phyloP scores from a whole-genome alignment of 2,797 vertebrate genomes.

The Bufotes viridis region DNA sequence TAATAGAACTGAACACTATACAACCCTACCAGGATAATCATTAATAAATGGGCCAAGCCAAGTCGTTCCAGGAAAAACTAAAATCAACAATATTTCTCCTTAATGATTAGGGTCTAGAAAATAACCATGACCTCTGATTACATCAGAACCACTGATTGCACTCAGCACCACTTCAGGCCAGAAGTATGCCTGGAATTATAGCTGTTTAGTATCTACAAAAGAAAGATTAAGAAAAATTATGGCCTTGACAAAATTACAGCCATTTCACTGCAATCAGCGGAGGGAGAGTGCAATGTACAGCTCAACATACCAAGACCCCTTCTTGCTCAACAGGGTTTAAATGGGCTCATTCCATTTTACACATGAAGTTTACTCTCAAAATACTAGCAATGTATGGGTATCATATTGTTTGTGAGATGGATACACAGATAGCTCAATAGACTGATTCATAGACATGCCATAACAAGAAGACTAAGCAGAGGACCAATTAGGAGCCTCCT shows the following conservation, averaged over 20 bases:
- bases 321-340: constrained; percentile 3
- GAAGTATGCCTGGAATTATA: not conserved
- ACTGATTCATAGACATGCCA: too few species aligned
- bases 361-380: not conserved
- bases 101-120: not conserved
- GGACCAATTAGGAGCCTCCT: too few species aligned
- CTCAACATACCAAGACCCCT: not conserved
- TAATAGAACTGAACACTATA: not conserved
- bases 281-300: constrained; percentile 6
- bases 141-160: constrained; percentile 34
- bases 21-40: not conserved
- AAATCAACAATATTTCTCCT: not conserved
- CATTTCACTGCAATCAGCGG: constrained; percentile 35
- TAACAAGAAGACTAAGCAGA: too few species aligned
- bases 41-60: not conserved
- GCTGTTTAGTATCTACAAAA: constrained; percentile 17
- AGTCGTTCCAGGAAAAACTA: not conserved
- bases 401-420: not conserved
- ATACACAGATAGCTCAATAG: not conserved
- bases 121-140: constrained; percentile 34
- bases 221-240: constrained; percentile 30
- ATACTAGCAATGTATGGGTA: not conserved
- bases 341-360: not conserved
- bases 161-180: not conserved
- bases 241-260: constrained; percentile 41